A percentile compares a stretch with the other conserved stretches of the same genome.
phyloP scores from a whole-genome alignment of 2,113 vertebrate species.

The Mus spicilegus region DNA sequence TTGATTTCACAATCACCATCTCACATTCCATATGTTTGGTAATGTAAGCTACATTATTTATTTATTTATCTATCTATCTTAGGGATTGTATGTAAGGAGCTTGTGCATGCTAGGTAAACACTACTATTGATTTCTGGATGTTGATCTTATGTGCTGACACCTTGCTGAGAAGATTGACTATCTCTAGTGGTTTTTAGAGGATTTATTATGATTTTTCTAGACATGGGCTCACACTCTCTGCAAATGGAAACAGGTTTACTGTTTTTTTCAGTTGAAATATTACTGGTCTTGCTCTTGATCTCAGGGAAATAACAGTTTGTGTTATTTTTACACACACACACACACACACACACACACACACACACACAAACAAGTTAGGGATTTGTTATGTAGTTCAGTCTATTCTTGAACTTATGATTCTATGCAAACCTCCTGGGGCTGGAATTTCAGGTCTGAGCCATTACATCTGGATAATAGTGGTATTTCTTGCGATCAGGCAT shows the following conservation, averaged over 20 bases:
- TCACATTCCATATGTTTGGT: too few relatives aligned
- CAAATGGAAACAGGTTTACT: not conserved
- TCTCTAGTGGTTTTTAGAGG: conserved; percentile 15
- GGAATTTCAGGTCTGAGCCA: not conserved
- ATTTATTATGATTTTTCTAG: conserved; percentile 29
- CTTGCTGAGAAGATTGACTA: conserved; percentile 10
- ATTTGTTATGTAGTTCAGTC: not conserved
- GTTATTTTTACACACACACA: not conserved
- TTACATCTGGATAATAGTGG: not conserved
- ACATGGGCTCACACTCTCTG: conserved; percentile 21
- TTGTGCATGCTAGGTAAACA: not conserved
- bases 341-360: not conserved
- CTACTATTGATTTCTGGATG: conserved; percentile 13
- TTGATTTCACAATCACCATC: not conserved
- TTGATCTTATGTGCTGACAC: not conserved
- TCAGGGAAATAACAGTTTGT: not conserved
- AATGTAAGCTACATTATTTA: not conserved
- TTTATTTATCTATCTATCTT: not conserved
- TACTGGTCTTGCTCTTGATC: not conserved
- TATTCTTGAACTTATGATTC: not conserved
- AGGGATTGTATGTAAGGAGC: not conserved
- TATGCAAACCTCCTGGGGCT: not conserved
- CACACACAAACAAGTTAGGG: not conserved
- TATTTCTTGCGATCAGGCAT: not conserved
- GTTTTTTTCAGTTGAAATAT: not conserved